Base-by-base conservation (phyloP, 2,888 invertebrate genomes). In the Andrena camellia region DNA sequence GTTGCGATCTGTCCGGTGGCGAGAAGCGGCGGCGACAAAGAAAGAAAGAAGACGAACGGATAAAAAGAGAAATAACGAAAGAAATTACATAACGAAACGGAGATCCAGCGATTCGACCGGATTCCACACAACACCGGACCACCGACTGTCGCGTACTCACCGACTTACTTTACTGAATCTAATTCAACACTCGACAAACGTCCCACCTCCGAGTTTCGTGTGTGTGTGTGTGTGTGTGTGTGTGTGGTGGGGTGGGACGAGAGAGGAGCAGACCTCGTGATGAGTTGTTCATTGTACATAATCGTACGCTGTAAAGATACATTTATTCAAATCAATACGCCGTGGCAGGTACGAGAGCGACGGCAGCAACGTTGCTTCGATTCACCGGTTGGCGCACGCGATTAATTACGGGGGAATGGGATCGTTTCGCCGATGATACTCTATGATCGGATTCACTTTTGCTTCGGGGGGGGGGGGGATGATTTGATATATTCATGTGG, bases 231-330 rank as follows among this genome's bases (percentile, higher is more conserved):
- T 69, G 64, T 69, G 68, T 42, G 33, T 64, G 66, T 48, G 23
- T 69, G 66, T 70, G 63, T 70, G 69, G 71, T 59, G 71, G 81
- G 70, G 79, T n/a, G 66, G 29, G 54, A 74, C 64, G 86, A 85
- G 80, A 86, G 85, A 81, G 82, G 73, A 81, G 50, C 79, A 73
- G 84, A 86, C 86, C 88, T 88, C 88, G 88, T 88, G 88, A 88
- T 84, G 84, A 88, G 78, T 78, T 73, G 60, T 73, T 78, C 85
- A 84, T 80, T 82, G 78, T 80, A 85, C 60, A 67, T 84, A 75
- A 78, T 67, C 78, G 70, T 50, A 50, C 84, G 63, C 71, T 76
- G 84, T 73, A 67, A 82, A 82, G 82, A 82, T 82, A 83, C 82
- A 67, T 70, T 88, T 72, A 68, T 78, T 82, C 84, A 54, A 84